Base-by-base conservation (phyloP, 2,113 vertebrate species). In the Pomatorhinus ruficollis region DNA sequence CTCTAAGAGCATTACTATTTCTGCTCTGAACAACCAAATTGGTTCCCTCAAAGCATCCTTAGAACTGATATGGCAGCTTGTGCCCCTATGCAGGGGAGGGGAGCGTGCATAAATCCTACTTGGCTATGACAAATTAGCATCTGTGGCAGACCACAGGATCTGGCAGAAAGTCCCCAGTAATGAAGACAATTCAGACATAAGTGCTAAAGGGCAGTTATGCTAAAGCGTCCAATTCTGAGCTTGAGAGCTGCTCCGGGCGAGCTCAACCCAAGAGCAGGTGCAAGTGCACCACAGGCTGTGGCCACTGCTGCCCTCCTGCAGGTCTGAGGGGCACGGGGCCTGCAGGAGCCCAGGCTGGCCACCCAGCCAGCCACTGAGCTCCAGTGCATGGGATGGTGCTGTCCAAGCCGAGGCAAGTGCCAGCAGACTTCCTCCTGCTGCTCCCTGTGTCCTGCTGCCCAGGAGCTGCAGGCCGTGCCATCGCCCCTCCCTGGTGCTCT, bases 361-460 rank as follows among this genome's bases (percentile, higher is more conserved):
- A 69, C 47, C 15, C 2, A 0, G 42, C 61, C 5, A 3, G 39
- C 14, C 64, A 33, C 42, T 28, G n/a, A 1, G 6, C 61, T 54
- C 24, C 78, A 44, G 2, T 0, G 0, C 45, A n/a, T 0, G 2
- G 64, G 33, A 53, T 0, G 2, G 28, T 8, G 2, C 18, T 0
- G 3, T 24, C 3, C 42, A 40, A 72, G 33, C 49, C 0, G 2
- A 83, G 74, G 13, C 0, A 3, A 54, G 44, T n/a, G 82, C 78
- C 90, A 90, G 75, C 45, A 91, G 37, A 45, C 49, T 19, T 33
- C 24, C 49, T 27, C 53, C 68, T 63, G 80, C 80, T 42, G 65
- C 11, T 33, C 28, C 23, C 45, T 0, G 0, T 61, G 74, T 40
- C 53, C 79, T 30, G 64, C 39, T 54, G 61, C 15, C 28, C 37